Evolutionary conservation across 2,113 vertebrate genomes (phyloP), one percentile per base, ranked within the genome.

Genomic region (Myotis brandtii): DNA sequence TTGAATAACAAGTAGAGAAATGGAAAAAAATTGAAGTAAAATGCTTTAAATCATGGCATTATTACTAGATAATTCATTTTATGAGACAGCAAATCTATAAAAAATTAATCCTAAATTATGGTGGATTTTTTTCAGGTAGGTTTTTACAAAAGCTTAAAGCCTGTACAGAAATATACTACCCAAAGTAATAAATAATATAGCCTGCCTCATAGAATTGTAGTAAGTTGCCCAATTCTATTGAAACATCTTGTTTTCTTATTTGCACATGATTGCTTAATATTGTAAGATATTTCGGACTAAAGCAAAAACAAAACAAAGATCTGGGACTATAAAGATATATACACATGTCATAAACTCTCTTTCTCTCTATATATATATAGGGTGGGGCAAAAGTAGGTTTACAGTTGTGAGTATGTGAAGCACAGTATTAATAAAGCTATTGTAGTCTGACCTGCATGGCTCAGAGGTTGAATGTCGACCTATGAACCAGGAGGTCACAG

Each of bases 1-100:
- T 43, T 95, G 30, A 95, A 93, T 86, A 86, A 81, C 8, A 46
- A 93, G 86, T 30, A 94, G 48, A 83, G 62, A 88, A 92, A 95
- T 34, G 67, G 37, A 27, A 46, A 85, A 93, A 83, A 83, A n/a
- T 5, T 75, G 43, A 27, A 92, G 48, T 52, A 5, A 88, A 97
- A 88, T 59, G 11, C 43, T 93, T 52, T 77, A 95, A 92, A 82
- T 89, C 21, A 59, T 69, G 37, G 77, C 52, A 86, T 69, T 94
- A 50, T 80, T 95, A 40, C 50, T 37, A 92, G 4, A 81, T 27
- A 89, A 75, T 92, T 85, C 5, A 67, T 82, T 85, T 94, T 62
- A 84, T 83, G 9, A 40, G 13, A 81, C 67, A 93, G 62, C 52
- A 43, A 88, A 73, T 46, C 70, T 59, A 56, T 62, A 67, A 84